Base-by-base conservation (phyloP, 2,797 vertebrate species). In the Picus viridis region DNA sequence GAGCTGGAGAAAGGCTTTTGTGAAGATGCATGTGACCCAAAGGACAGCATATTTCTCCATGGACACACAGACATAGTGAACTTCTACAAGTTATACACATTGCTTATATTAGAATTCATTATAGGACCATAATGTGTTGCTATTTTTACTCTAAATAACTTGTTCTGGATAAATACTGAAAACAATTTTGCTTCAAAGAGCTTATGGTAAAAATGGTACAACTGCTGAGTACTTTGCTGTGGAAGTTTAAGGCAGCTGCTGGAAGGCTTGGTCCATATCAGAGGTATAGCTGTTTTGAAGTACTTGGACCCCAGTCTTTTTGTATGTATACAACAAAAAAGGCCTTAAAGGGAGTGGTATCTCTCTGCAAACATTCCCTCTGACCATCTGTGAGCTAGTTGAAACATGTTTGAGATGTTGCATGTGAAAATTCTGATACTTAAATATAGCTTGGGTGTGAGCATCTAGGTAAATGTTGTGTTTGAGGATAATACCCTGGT, bases 131-230 rank as follows among this genome's bases (percentile, higher is more conserved):
- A 56, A 34, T 51, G 41, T 11, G 7, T 67, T 79, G 2, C 5
- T 83, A 3, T 16, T 83, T 83, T 62, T 59, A 54, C 9, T 77
- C 23, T 83, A 29, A 74, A 36, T 78, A 79, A 26, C 24, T 83
- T 91, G 49, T 68, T 86, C 54, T 71, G 9, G 5, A 43, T 63
- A 85, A 41, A 59, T 61, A 76, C 39, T 88, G 85, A 74, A 95
- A 88, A 24, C 32, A 10, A 6, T 8, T 4, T 61, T 82, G 17
- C 16, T 82, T 82, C 32, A 47, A 36, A 43, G 19, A 54, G 22
- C 2, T 36, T 69, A 49, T 49, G 57, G 56, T 64, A 27, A 51
- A 36, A 77, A 10, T 41, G 29, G 5, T 56, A 23, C 27, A 69
- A 9, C 22, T 69, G 17, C n/a, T 41, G 51, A 15, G 9, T 45